Percentiles rank a stretch among this genome's conserved stretches.
phyloP scores from a whole-genome alignment of 1,140 invertebrate genomes.

The Acromyrmex charruanus region DNA sequence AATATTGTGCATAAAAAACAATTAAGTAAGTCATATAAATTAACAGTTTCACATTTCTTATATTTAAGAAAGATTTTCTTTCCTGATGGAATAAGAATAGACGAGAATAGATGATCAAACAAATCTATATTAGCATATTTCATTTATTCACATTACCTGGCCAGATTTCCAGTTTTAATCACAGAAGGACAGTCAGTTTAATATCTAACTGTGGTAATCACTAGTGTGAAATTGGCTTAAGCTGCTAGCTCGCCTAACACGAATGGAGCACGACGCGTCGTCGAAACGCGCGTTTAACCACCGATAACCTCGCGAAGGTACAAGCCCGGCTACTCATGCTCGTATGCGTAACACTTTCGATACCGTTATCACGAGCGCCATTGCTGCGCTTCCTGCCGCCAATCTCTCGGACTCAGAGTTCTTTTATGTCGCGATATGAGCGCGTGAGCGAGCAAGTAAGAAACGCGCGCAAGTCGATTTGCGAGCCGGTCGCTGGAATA shows the following conservation, averaged over 20 bases:
- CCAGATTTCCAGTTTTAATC: not conserved
- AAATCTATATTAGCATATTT: slow-evolving; percentile 10
- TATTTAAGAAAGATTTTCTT: not conserved
- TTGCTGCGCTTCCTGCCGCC: slow-evolving; percentile 72
- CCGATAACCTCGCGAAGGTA: slow-evolving; percentile 62
- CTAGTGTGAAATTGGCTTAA: slow-evolving; percentile 6
- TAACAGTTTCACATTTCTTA: not conserved
- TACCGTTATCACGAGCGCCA: slow-evolving; percentile 75
- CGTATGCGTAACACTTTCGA: slow-evolving; percentile 76
- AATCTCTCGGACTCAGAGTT: slow-evolving; percentile 40
- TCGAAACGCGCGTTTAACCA: slow-evolving; percentile 56
- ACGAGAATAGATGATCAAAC: not conserved
- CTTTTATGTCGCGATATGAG: slow-evolving; percentile 46
- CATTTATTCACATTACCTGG: not conserved
- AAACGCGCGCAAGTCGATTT: slow-evolving; percentile 41
- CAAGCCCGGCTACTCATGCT: slow-evolving; percentile 34
- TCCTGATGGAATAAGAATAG: no score
- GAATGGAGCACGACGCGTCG: slow-evolving; percentile 21
- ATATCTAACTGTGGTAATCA: not conserved
- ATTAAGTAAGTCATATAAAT: not conserved
- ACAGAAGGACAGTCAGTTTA: not conserved
- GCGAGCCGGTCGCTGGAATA: slow-evolving; percentile 54
- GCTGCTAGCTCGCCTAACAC: slow-evolving; percentile 12
- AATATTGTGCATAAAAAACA: not conserved
- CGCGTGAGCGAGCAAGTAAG: slow-evolving; percentile 20